Conservation (phyloP, 2,888 invertebrate species). For the Drosophila leonis region DNA sequence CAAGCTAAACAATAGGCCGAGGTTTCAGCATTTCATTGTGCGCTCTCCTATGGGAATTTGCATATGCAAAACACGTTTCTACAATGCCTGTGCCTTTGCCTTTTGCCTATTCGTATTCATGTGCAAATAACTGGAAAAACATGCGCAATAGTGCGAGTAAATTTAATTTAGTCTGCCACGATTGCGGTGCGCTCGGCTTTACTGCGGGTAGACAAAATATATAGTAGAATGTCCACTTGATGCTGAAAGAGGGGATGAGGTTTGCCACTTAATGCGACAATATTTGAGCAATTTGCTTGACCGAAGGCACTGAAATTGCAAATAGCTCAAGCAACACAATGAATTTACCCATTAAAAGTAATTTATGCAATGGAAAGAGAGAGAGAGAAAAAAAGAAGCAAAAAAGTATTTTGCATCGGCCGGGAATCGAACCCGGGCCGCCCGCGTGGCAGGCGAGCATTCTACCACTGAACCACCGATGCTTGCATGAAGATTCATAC, state of each 20-base stretch:
- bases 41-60: slow-evolving; percentile 39
- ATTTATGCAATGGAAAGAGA: slow-evolving; percentile 62
- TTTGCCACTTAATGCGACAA: slow-evolving; percentile 47
- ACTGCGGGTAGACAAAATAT: slow-evolving; percentile 19
- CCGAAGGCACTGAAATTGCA: not conserved
- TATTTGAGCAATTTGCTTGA: slow-evolving; percentile 58
- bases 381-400: not conserved
- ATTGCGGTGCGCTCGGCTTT: slow-evolving; percentile 8
- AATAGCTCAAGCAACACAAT: slow-evolving; percentile 44
- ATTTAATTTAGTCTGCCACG: slow-evolving; percentile 48
- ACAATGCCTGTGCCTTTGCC: slow-evolving; percentile 22
- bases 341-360: slow-evolving; percentile 70
- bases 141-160: slow-evolving; percentile 64
- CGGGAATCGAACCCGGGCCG: slow-evolving; percentile 82
- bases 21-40: slow-evolving; percentile 9
- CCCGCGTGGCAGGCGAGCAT: slow-evolving; percentile 82
- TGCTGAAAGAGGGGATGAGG: not conserved
- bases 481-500: slow-evolving; percentile 31
- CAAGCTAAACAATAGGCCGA: slow-evolving; percentile 47
- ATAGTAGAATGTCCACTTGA: slow-evolving; percentile 39
- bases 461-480: slow-evolving; percentile 74
- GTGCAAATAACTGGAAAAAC: slow-evolving; percentile 69
- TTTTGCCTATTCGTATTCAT: slow-evolving; percentile 37
- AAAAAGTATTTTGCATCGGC: slow-evolving; percentile 65
- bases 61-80: slow-evolving; percentile 68